Conservation (phyloP, 1,140 invertebrate genomes). For the Caenorhabditis brenneri region DNA sequence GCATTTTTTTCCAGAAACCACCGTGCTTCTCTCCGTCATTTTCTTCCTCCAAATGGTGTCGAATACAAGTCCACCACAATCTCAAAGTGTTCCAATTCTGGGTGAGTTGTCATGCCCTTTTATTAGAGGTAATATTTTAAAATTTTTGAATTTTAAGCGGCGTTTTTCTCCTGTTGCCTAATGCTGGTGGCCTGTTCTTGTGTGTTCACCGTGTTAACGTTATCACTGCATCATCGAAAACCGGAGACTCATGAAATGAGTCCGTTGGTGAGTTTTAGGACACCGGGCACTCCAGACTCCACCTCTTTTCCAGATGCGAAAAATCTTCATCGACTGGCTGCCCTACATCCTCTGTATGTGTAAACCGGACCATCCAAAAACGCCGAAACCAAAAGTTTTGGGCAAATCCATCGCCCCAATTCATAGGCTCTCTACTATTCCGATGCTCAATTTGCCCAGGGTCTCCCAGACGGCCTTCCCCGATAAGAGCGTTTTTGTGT, state of each 20-base stretch:
- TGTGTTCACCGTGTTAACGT: constrained; percentile 48
- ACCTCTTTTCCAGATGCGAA: constrained; percentile 33
- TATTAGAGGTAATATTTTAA: too few relatives aligned
- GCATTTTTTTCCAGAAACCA: constrained; percentile 51
- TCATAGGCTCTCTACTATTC: constrained; percentile 36
- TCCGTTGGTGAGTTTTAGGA: not conserved
- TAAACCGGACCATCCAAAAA: constrained; percentile 43
- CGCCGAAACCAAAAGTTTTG: constrained; percentile 49
- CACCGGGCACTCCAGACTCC: not conserved
- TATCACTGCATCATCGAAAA: constrained; percentile 49
- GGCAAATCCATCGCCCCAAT: constrained; percentile 51
- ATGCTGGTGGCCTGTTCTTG: constrained; percentile 51
- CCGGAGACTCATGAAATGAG: constrained; percentile 52
- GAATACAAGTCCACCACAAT: constrained; percentile 50
- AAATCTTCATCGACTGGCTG: constrained; percentile 54
- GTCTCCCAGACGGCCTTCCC: constrained; percentile 8
- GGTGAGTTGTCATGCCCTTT: too few relatives aligned
- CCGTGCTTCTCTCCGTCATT: constrained; percentile 50
- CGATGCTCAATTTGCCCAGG: constrained; percentile 38
- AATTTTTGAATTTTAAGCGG: constrained; percentile 44
- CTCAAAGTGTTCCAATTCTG: constrained; percentile 49
- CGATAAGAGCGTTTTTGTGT: constrained; percentile 13
- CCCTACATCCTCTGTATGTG: constrained; percentile 49
- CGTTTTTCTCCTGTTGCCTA: constrained; percentile 52
- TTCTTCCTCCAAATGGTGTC: constrained; percentile 57